Conservation (phyloP, 2,113 vertebrate species). For the Ciconia stormi region DNA sequence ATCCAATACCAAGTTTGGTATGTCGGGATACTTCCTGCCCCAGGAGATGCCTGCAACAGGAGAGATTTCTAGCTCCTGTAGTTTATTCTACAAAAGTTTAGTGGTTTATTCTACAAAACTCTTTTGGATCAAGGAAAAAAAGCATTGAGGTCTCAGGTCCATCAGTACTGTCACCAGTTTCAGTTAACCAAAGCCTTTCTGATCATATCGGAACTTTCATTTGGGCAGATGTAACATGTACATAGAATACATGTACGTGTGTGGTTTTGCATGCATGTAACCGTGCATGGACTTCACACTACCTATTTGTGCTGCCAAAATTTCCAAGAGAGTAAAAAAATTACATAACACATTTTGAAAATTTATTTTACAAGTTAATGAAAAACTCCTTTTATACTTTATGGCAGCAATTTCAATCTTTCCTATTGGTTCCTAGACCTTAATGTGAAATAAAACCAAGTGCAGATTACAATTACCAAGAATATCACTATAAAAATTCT, state of each 20-base stretch:
- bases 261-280: not conserved
- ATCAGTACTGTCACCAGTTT: not conserved
- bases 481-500: not conserved
- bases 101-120: not conserved
- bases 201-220: not conserved
- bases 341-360: not conserved
- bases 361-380: not conserved
- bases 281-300: not conserved
- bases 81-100: not conserved
- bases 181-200: not conserved
- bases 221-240: accelerated
- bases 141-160: not conserved
- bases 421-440: not conserved
- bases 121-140: not conserved
- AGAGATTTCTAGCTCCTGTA: not conserved
- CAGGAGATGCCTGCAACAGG: not conserved
- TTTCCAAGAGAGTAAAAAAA: not conserved
- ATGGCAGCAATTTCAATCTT: not conserved
- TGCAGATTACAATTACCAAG: not conserved
- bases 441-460: conserved; percentile 18
- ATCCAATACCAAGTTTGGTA: not conserved
- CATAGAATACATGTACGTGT: not conserved
- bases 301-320: not conserved
- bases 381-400: not conserved
- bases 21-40: not conserved